phyloP scores from a whole-genome alignment of 2,888 invertebrate species.

The Andrena trimmerana region DNA sequence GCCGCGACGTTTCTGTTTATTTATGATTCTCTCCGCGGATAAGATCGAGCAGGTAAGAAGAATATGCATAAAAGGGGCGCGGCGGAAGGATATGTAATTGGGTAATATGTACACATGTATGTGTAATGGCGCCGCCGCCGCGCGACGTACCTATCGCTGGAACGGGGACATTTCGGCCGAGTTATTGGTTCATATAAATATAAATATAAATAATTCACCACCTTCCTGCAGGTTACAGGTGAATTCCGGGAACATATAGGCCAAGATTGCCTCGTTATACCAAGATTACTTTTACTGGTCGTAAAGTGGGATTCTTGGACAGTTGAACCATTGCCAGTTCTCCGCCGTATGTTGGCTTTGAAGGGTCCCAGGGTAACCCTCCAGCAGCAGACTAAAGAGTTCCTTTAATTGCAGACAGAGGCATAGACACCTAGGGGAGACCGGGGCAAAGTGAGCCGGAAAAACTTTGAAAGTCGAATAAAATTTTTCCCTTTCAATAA shows the following conservation, averaged over 20 bases:
- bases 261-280: not conserved
- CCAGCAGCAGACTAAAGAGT: not conserved
- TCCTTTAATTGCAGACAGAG: no score
- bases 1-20: constrained; percentile 15
- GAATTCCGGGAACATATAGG: not conserved
- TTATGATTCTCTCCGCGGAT: constrained; percentile 19
- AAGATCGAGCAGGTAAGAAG: constrained; percentile 10
- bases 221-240: not conserved
- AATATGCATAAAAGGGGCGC: constrained; percentile 4
- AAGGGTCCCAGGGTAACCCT: not conserved
- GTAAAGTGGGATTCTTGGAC: constrained; percentile 11
- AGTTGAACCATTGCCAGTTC: no score
- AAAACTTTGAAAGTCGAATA: no score
- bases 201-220: constrained; percentile 14
- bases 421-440: no score
- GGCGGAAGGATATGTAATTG: not conserved
- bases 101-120: no score
- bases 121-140: not conserved
- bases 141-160: not conserved
- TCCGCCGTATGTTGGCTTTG: not conserved
- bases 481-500: no score
- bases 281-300: not conserved
- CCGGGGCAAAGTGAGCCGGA: no score
- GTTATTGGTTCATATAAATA: not conserved
- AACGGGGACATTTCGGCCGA: not conserved